Conservation (phyloP, 1,140 invertebrate genomes). For the Teleopsis dalmanni region DNA sequence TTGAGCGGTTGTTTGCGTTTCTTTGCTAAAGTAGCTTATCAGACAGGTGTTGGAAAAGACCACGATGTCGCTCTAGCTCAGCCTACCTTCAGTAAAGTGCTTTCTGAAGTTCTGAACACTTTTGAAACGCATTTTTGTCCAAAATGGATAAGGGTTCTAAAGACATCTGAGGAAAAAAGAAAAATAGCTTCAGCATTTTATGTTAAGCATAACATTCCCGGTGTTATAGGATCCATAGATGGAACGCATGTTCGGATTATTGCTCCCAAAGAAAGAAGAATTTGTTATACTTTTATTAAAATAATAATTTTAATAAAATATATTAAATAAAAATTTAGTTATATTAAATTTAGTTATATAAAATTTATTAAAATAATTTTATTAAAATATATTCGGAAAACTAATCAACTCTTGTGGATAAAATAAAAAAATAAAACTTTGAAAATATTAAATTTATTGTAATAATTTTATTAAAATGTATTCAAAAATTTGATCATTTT, state of each 20-base stretch:
- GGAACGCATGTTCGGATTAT: conserved; percentile 8
- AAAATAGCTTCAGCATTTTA: background rate
- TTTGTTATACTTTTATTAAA: no score
- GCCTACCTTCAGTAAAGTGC: no score
- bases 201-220: background rate
- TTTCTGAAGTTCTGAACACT: background rate
- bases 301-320: no score
- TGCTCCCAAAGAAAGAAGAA: conserved; percentile 1
- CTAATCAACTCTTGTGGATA: no score
- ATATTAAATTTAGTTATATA: no score
- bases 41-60: conserved; percentile 9
- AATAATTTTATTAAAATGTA: no score
- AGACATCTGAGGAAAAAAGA: conserved; percentile 4
- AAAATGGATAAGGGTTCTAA: background rate
- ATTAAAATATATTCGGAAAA: no score
- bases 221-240: conserved; percentile 4
- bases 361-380: no score
- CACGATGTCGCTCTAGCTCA: conserved; percentile 4
- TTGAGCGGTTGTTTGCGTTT: background rate
- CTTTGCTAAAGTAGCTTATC: conserved; percentile 6
- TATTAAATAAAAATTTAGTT: no score
- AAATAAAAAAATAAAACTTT: no score
- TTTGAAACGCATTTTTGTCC: background rate
- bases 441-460: no score
- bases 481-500: no score